phyloP scores from a whole-genome alignment of 1,140 invertebrate genomes.

The Ceratoteleas bidentatus region DNA sequence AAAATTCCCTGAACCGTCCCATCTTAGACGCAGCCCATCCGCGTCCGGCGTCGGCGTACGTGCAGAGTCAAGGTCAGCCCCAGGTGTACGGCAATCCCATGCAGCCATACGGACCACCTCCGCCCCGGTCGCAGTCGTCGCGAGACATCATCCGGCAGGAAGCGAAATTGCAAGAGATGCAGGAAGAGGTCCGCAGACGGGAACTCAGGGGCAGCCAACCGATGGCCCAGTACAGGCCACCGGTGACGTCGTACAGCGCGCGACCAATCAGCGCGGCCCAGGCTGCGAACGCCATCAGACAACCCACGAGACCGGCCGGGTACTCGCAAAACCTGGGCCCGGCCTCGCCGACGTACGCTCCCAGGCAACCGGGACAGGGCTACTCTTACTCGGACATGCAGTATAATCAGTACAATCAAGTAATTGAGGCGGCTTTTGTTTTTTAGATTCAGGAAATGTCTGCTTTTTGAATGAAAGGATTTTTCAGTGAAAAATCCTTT shows the following conservation, averaged over 20 bases:
- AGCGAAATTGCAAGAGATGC: constrained; percentile 91
- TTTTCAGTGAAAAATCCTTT: no score
- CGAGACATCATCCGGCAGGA: constrained; percentile 85
- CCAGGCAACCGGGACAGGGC: constrained; percentile 63
- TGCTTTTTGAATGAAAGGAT: no score
- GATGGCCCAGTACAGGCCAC: constrained; percentile 74
- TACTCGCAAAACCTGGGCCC: constrained; percentile 75
- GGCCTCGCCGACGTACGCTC: constrained; percentile 70
- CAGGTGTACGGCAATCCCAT: constrained; percentile 70
- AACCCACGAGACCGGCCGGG: constrained; percentile 69
- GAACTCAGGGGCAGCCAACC: constrained; percentile 83
- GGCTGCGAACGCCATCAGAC: constrained; percentile 70
- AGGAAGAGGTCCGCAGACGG: constrained; percentile 88
- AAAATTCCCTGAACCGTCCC: constrained; percentile 81
- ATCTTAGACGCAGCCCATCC: constrained; percentile 66
- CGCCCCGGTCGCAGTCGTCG: constrained; percentile 80
- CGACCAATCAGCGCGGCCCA: constrained; percentile 70
- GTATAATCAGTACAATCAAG: constrained; percentile 68
- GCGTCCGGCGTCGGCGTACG: constrained; percentile 83
- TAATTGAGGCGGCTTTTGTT: constrained; percentile 5
- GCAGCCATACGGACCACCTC: constrained; percentile 74
- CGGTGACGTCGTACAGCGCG: constrained; percentile 72
- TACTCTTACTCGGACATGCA: constrained; percentile 74
- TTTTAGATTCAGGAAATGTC: no score
- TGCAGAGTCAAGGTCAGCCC: constrained; percentile 76